These are phyloP conservation scores for Menidia beryllina DNA, from an alignment of 2,113 vertebrate genomes.

Conservation along the genomic window DNA sequence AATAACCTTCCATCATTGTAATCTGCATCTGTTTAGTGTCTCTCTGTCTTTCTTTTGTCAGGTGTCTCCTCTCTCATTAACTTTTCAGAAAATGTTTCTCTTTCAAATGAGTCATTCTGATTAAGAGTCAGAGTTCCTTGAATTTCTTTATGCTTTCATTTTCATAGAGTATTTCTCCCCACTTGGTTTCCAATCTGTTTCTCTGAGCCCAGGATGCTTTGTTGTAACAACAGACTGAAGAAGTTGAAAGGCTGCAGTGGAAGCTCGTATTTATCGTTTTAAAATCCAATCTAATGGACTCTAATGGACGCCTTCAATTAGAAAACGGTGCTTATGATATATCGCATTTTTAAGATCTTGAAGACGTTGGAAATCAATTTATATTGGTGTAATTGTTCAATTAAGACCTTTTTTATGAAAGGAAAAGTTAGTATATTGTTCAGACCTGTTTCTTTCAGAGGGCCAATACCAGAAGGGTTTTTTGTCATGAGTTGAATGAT, in stretches of 20 bases:
- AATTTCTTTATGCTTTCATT: neutral
- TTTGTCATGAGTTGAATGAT: slow-evolving; percentile 20
- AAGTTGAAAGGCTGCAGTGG: no score
- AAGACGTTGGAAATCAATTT: no score
- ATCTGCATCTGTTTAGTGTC: neutral
- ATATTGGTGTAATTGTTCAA: neutral
- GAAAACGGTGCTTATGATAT: no score
- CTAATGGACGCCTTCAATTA: no score
- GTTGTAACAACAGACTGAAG: no score
- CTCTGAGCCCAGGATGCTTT: neutral
- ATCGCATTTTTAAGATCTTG: no score
- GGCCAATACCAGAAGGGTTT: slow-evolving; percentile 11
- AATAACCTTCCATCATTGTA: neutral
- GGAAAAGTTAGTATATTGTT: slow-evolving; percentile 1
- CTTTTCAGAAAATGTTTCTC: neutral
- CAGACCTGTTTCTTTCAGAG: neutral
- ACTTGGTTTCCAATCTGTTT: slow-evolving; percentile 21
- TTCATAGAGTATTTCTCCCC: neutral
- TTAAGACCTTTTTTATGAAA: neutral
- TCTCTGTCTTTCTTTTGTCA: neutral
- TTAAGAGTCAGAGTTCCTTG: neutral
- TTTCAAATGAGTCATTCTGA: neutral
- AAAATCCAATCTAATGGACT: no score
- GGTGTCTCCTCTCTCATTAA: no score
- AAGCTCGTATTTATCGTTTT: no score